Base-by-base conservation (phyloP, 2,113 vertebrate species). In the Motacilla tschutschensis region DNA sequence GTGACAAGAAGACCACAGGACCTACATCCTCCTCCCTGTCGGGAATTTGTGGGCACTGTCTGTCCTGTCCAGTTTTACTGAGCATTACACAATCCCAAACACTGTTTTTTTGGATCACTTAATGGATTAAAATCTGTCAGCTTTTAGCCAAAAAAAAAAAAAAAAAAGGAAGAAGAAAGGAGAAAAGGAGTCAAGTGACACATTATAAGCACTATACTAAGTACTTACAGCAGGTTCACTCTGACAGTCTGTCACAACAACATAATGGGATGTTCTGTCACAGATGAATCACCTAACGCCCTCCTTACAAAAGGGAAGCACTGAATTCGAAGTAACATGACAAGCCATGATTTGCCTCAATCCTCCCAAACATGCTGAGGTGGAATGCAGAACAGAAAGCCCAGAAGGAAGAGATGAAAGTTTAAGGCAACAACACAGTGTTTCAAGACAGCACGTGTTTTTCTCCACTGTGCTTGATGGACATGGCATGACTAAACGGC, bases 211-310 rank as follows among this genome's bases (percentile, higher is more conserved):
- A 21, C 76, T 82, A 2, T 48, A 82, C 89, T 73, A 86, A 97
- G 85, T 89, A 90, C 94, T 97, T 95, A 93, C 83, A 95, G 95
- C 96, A 96, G 96, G 96, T 97, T 97, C 95, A 95, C 95, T 84
- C 91, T 95, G 96, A 95, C 86, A 80, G 67, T 90, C 93, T 98
- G 97, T 98, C 98, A 98, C 96, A 98, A 97, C 96, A 98, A 97
- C 96, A 98, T 90, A 91, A 93, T 90, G 94, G 95, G 92, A 92
- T 90, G 85, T 90, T 93, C 95, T 94, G 93, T 96, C 95, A 95
- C 79, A 74, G 65, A 86, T 71, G 88, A 93, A 89, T 96, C 91
- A 75, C 64, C 83, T 70, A 73, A 82, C 98, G 95, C 97, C 97
- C 95, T 96, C 94, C 96, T 83, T 76, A 90, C 94, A 97, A 96